Evolutionary conservation across 2,797 vertebrate species (phyloP).

Genomic region (Psittacula echo): DNA sequence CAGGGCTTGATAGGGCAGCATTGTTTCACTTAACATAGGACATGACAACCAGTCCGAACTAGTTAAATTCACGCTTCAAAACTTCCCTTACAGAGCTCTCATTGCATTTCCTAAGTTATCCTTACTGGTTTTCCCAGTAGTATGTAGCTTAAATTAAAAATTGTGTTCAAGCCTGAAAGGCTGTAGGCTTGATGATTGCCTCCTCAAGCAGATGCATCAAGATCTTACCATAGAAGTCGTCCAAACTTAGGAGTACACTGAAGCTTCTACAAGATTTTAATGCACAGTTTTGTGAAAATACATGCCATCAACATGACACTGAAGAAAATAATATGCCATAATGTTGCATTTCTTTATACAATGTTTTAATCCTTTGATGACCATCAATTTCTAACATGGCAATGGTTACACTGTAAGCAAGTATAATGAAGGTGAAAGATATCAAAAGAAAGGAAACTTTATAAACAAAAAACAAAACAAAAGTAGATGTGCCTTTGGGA

Average conservation of each 20-base stretch:
- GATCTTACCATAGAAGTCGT: background rate
- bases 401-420: background rate
- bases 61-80: background rate
- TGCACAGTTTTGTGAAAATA: background rate
- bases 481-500: background rate
- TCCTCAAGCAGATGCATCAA: background rate
- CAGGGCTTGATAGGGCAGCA: background rate
- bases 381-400: background rate
- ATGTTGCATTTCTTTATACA: background rate
- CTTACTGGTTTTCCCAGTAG: background rate
- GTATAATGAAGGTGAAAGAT: background rate
- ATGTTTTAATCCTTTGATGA: background rate
- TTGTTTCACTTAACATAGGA: background rate
- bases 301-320: background rate
- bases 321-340: background rate
- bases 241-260: background rate
- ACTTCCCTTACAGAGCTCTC: background rate
- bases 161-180: background rate
- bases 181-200: background rate
- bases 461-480: background rate
- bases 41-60: background rate
- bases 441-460: background rate
- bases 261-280: background rate
- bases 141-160: background rate
- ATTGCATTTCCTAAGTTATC: background rate